Conservation (phyloP, 1,140 invertebrate species). For the Diabrotica virgifera region DNA sequence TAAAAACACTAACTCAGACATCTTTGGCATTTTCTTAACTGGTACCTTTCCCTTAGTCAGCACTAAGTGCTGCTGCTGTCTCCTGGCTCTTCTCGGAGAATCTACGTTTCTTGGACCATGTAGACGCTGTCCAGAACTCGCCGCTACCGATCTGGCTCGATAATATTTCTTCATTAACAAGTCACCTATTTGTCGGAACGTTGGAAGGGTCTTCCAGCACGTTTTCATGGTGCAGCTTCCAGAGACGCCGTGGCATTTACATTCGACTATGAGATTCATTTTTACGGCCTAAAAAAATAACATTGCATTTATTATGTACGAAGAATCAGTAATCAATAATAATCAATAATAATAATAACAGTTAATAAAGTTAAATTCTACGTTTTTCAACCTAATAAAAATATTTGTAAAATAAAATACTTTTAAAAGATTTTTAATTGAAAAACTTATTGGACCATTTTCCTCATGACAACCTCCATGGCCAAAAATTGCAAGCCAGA, state of each 20-base stretch:
- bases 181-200: constrained; percentile 80
- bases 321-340: too few relatives aligned
- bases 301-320: too few relatives aligned
- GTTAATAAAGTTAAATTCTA: too few relatives aligned
- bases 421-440: too few relatives aligned
- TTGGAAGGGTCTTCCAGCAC: constrained; percentile 88
- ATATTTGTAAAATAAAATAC: too few relatives aligned
- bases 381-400: too few relatives aligned
- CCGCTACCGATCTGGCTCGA: constrained; percentile 71
- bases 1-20: constrained; percentile 83
- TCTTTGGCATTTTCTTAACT: constrained; percentile 59
- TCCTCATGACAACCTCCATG: too few relatives aligned
- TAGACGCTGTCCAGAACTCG: constrained; percentile 51
- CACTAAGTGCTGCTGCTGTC: constrained; percentile 34
- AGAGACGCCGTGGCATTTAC: constrained; percentile 95
- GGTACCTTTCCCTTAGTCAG: constrained; percentile 43
- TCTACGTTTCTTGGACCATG: constrained; percentile 47
- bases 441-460: too few relatives aligned
- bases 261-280: constrained; percentile 75
- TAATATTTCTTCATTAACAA: constrained; percentile 81
- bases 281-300: constrained; percentile 73
- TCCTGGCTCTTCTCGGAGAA: constrained; percentile 21
- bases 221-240: constrained; percentile 93
- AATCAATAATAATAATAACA: too few relatives aligned
- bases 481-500: too few relatives aligned